Base-by-base conservation (phyloP, 2,888 invertebrate genomes). In the Rhopalosiphum nymphaeae region DNA sequence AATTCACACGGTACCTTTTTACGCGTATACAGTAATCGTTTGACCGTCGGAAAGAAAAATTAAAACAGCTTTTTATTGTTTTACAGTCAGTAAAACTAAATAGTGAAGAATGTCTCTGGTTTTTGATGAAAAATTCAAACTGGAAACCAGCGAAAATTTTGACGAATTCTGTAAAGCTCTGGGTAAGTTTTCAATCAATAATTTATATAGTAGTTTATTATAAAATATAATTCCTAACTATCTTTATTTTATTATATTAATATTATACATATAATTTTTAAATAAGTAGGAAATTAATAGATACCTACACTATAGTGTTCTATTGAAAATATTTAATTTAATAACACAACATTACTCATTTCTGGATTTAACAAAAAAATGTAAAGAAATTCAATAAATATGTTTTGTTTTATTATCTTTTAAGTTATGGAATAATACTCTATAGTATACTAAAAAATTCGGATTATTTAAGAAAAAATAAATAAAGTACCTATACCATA, bases 161-260 rank as follows among this genome's bases (percentile, higher is more conserved):
- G 98, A 98, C 95, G 98, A 98, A 94, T 98, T 98, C 96, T 98
- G 98, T 98, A 98, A 98, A 96, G 97, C 97, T 92, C 96, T 98
- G 95, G 98, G 98, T 98, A 96, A 97, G 97, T 96, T 78, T 1
- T 36, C 9, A 78, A 36, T 36, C 78, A 21, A 21, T 25, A 78
- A 36, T 36, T 29, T 29, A 46, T 46, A 46, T 46, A 46, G 44
- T 46, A 16, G 36, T 78, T n/a, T 67, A 67, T 67, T n/a, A n/a
- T 67, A 61, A 61, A 61, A 61, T n/a, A 61, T 61, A 61, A 61
- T 61, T 9, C 78, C 36, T 36, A 36, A 21, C 16, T 36, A 78
- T 2, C 21, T 78, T 36, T 78, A 36, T 78, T 36, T 4, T 78
- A 21, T 78, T 36, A 21, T 78, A 25, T 78, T 36, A 21, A 36